Evolutionary conservation across 2,797 vertebrate species (phyloP).

Genomic region (Tauraco hartlaubi): DNA sequence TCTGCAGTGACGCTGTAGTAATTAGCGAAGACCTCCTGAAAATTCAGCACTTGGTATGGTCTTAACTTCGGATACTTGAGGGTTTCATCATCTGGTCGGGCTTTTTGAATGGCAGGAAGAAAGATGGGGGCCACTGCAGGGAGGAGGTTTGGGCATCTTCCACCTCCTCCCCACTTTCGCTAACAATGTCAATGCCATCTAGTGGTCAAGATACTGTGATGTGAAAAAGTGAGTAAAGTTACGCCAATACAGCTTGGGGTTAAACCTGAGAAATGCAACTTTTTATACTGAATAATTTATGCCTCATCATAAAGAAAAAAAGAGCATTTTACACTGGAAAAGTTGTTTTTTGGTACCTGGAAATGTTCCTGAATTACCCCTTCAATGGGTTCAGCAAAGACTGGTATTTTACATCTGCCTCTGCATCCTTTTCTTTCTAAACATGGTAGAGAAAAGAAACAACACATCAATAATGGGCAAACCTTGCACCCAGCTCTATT

Average conservation of each 20-base stretch:
- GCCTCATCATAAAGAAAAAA: background rate
- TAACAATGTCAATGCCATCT: constrained; percentile 40
- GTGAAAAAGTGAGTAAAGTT: background rate
- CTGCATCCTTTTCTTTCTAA: background rate
- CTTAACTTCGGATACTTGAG: background rate
- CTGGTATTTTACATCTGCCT: background rate
- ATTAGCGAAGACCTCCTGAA: background rate
- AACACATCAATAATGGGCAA: background rate
- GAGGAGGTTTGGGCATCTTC: background rate
- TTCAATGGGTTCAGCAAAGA: background rate
- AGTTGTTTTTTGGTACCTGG: background rate
- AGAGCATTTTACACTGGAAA: background rate
- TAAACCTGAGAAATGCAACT: background rate
- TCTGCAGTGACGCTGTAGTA: background rate
- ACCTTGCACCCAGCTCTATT: background rate
- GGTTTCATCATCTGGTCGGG: background rate
- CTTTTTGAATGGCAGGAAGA: background rate
- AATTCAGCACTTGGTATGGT: background rate
- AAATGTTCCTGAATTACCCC: background rate
- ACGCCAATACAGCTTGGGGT: rapidly evolving
- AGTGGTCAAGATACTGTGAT: background rate
- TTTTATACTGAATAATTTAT: background rate
- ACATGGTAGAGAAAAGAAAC: background rate
- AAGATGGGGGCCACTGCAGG: background rate
- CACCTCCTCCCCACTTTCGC: background rate